A percentile compares a stretch with the other conserved stretches of the same genome.
Evolutionary conservation across 2,113 vertebrate species (phyloP).

Genomic region (Psilopsiagon aurifrons): DNA sequence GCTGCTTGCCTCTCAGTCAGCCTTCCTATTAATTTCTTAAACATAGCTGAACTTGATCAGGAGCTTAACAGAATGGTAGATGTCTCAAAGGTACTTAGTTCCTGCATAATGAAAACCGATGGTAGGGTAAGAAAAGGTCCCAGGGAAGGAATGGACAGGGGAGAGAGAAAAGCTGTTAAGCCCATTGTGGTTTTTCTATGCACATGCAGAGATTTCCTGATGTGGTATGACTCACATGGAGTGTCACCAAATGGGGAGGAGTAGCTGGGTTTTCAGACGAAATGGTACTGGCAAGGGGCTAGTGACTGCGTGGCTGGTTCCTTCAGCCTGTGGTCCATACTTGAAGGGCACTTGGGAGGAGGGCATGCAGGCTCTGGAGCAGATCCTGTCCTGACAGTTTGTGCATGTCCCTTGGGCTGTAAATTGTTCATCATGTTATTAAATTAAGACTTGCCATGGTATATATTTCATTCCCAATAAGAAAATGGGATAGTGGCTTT

Average conservation of each 20-base stretch:
- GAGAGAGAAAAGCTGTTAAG: background rate
- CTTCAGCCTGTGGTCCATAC: background rate
- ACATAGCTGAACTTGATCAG: background rate
- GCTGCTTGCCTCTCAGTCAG: background rate
- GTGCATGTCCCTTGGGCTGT: background rate
- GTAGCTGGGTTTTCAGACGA: background rate
- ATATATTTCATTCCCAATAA: background rate
- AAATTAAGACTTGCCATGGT: background rate
- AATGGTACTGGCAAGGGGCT: background rate
- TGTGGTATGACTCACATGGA: background rate
- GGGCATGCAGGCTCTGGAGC: background rate
- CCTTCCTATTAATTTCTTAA: background rate
- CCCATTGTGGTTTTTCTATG: background rate
- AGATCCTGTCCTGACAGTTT: background rate
- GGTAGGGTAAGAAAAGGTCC: background rate
- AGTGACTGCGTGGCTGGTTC: background rate
- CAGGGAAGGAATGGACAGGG: background rate
- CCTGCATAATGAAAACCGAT: background rate
- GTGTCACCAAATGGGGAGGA: background rate
- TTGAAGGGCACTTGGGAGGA: background rate
- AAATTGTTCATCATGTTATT: background rate
- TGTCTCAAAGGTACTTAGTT: background rate
- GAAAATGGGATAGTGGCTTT: background rate
- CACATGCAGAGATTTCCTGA: background rate
- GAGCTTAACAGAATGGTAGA: background rate